Percentiles rank a stretch among this genome's conserved stretches.
phyloP scores from a whole-genome alignment of 1,140 invertebrate species.

The Orius insidiosus region DNA sequence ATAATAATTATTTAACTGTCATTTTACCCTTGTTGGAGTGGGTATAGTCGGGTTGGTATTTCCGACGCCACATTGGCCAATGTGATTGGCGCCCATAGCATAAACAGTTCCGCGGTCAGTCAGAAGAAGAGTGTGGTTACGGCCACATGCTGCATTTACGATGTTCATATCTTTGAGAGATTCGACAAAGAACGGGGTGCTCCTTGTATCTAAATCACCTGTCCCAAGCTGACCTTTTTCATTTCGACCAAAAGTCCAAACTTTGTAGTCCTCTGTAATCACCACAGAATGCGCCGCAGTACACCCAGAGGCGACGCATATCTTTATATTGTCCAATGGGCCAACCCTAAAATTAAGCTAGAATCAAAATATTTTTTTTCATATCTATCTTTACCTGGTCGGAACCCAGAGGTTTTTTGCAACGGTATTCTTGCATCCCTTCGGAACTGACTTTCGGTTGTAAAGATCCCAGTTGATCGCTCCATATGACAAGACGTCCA shows the following conservation, averaged over 20 bases:
- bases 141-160: slow-evolving; percentile 70
- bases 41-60: slow-evolving; percentile 40
- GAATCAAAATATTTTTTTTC: too few relatives aligned
- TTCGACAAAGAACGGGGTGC: slow-evolving; percentile 54
- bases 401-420: slow-evolving; percentile 39
- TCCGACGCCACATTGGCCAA: slow-evolving; percentile 74
- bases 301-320: slow-evolving; percentile 62
- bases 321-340: slow-evolving; percentile 40
- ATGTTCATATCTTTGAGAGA: slow-evolving; percentile 56
- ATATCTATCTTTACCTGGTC: slow-evolving; percentile 26
- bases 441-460: slow-evolving; percentile 43
- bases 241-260: slow-evolving; percentile 68
- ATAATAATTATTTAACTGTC: too few relatives aligned
- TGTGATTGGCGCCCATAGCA: slow-evolving; percentile 76
- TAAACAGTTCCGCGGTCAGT: slow-evolving; percentile 75
- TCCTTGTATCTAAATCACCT: slow-evolving; percentile 51
- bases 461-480: slow-evolving; percentile 52
- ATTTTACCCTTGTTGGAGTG: slow-evolving; percentile 58
- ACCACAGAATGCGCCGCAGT: slow-evolving; percentile 67
- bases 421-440: slow-evolving; percentile 29
- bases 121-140: slow-evolving; percentile 75
- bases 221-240: slow-evolving; percentile 73
- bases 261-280: slow-evolving; percentile 70
- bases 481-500: slow-evolving; percentile 43
- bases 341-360: slow-evolving; percentile 27